Evolutionary conservation across 1,140 invertebrate species (phyloP).

Genomic region (Belonocnema kinseyi): DNA sequence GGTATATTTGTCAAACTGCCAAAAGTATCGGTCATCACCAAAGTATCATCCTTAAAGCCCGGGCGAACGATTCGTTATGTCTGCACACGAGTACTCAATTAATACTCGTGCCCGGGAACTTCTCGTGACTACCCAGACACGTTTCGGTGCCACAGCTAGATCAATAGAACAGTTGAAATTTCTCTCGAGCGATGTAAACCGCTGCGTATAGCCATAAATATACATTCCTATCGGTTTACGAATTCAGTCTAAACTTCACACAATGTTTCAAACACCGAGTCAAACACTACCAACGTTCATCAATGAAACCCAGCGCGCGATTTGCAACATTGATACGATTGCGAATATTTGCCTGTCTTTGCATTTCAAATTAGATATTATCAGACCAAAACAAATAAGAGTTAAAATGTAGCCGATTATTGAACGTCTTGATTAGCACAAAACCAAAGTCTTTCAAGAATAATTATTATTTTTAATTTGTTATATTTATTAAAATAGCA

Average conservation of each 20-base stretch:
- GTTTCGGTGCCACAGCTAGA: slow-evolving; percentile 10
- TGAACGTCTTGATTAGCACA: too few relatives aligned
- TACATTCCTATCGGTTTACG: not conserved
- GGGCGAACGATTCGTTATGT: slow-evolving; percentile 3
- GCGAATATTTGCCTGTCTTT: too few relatives aligned
- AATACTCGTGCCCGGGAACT: not conserved
- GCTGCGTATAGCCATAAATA: not conserved
- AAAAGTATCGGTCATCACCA: not conserved
- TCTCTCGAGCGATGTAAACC: slow-evolving; percentile 16
- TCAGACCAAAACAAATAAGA: too few relatives aligned
- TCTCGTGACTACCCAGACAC: slow-evolving; percentile 7
- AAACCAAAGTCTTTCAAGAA: too few relatives aligned
- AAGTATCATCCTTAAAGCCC: slow-evolving; percentile 5
- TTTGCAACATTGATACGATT: not conserved
- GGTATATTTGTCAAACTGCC: not conserved
- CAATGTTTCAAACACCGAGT: not conserved
- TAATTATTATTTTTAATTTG: too few relatives aligned
- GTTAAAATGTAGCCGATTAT: too few relatives aligned
- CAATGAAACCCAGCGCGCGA: not conserved
- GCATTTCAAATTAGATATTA: too few relatives aligned
- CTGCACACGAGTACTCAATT: slow-evolving; percentile 13
- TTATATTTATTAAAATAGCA: too few relatives aligned
- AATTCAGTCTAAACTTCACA: not conserved
- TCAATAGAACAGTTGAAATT: slow-evolving; percentile 26
- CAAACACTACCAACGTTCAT: not conserved